These are phyloP conservation scores for Pachypanchax playfairii DNA, from an alignment of 2,113 vertebrate species.

Conservation along the genomic window DNA sequence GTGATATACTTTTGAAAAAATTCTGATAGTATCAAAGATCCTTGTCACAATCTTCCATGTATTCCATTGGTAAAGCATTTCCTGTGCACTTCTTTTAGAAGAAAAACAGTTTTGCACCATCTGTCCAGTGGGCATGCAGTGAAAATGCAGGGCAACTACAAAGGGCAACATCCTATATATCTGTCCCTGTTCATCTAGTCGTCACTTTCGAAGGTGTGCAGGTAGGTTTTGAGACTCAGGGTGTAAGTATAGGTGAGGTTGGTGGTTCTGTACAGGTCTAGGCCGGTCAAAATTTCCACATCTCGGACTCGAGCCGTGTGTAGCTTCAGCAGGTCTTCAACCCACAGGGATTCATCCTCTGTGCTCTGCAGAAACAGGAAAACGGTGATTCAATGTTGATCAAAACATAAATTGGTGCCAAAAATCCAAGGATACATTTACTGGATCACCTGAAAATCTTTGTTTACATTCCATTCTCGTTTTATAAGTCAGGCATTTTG, in stretches of 20 bases:
- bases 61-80: constrained; percentile 18
- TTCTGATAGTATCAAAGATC: constrained; percentile 13
- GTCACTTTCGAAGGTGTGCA: constrained; percentile 93
- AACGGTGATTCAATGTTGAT: background rate
- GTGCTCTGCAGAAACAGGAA: constrained; percentile 75
- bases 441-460: background rate
- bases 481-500: background rate
- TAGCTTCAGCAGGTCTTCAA: constrained; percentile 90
- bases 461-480: background rate
- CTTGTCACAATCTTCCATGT: constrained; percentile 16
- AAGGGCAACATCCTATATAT: constrained; percentile 30
- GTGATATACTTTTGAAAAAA: background rate
- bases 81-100: constrained; percentile 22
- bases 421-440: background rate
- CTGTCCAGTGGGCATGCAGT: constrained; percentile 22
- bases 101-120: constrained; percentile 17
- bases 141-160: constrained; percentile 24
- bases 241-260: constrained; percentile 85
- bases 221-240: constrained; percentile 91
- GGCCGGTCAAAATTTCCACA: constrained; percentile 90
- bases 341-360: constrained; percentile 89
- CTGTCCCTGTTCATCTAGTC: constrained; percentile 77
- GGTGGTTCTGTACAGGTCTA: constrained; percentile 90
- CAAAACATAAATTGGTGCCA: too few species aligned
- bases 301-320: constrained; percentile 92